A percentile compares a stretch with the other conserved stretches of the same genome.
These are phyloP conservation scores for Gavialis gangeticus DNA, from an alignment of 2,113 vertebrate genomes.

Conservation along the genomic window DNA sequence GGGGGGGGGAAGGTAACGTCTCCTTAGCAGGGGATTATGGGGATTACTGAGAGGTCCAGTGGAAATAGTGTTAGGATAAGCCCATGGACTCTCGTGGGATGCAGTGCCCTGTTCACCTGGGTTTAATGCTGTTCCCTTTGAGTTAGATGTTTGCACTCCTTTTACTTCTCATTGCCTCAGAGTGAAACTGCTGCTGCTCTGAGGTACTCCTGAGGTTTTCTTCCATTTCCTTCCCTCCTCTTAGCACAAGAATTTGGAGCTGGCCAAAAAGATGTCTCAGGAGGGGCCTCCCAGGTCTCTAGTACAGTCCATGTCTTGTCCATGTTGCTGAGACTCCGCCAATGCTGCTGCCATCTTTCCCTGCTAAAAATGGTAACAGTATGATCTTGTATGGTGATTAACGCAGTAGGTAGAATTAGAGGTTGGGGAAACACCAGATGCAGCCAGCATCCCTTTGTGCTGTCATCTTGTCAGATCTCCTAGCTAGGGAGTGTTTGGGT, in stretches of 20 bases:
- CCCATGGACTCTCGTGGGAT: not conserved
- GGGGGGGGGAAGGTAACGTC: not conserved
- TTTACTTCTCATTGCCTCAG: not conserved
- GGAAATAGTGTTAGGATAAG: not conserved
- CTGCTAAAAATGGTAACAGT: conserved; percentile 89
- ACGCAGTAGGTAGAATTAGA: not conserved
- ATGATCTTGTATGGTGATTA: not conserved
- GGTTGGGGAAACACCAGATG: no score
- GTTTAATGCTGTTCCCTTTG: not conserved
- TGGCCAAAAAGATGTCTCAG: conserved; percentile 49
- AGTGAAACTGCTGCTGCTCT: not conserved
- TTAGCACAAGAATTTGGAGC: conserved; percentile 87
- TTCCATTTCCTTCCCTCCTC: conserved; percentile 54
- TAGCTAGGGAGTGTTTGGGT: not conserved
- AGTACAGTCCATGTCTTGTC: conserved; percentile 92
- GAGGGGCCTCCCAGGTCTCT: conserved; percentile 57
- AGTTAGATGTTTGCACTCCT: not conserved
- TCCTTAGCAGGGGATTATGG: not conserved
- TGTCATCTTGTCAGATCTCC: not conserved
- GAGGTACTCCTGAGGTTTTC: not conserved
- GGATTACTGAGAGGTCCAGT: not conserved
- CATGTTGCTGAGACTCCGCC: conserved; percentile 91
- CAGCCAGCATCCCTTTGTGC: not conserved
- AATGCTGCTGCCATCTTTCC: conserved; percentile 96
- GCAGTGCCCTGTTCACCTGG: rapidly evolving